A percentile compares a stretch with the other conserved stretches of the same genome.
Evolutionary conservation across 2,888 invertebrate genomes (phyloP).

Genomic region (Mantis religiosa): DNA sequence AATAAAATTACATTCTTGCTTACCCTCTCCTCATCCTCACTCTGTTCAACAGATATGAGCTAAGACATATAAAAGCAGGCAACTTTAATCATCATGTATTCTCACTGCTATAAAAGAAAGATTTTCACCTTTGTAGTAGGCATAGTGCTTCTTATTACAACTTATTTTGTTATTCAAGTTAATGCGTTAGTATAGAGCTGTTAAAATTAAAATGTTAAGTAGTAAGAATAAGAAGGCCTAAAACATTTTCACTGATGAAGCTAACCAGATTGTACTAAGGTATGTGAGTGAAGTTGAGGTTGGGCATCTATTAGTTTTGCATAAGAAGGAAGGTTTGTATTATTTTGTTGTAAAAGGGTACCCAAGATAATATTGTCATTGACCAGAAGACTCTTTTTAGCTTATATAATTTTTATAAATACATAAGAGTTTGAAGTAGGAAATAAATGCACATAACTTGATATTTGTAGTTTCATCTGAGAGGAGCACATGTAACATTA

Average conservation of each 20-base stretch:
- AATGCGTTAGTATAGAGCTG: neutral
- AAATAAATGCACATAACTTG: neutral
- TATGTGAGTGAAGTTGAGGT: neutral
- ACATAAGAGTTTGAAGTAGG: neutral
- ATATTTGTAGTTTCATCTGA: neutral
- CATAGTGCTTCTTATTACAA: neutral
- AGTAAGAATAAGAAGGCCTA: neutral
- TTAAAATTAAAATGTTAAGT: neutral
- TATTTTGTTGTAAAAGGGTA: neutral
- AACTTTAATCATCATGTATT: too few relatives aligned
- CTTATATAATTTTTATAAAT: neutral
- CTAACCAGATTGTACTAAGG: neutral
- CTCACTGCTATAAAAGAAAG: too few relatives aligned
- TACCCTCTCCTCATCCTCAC: too few relatives aligned
- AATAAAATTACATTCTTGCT: too few relatives aligned
- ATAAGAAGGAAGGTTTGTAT: neutral
- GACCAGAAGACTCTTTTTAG: neutral
- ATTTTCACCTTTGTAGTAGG: too few relatives aligned
- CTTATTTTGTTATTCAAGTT: neutral
- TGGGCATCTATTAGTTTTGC: neutral
- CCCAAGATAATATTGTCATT: neutral
- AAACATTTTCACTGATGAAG: neutral
- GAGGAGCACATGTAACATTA: neutral
- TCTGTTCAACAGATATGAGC: too few relatives aligned
- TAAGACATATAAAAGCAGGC: too few relatives aligned